Evolutionary conservation across 2,888 invertebrate species (phyloP), one percentile per base, ranked within the genome.

Genomic region (Andrena praecox): DNA sequence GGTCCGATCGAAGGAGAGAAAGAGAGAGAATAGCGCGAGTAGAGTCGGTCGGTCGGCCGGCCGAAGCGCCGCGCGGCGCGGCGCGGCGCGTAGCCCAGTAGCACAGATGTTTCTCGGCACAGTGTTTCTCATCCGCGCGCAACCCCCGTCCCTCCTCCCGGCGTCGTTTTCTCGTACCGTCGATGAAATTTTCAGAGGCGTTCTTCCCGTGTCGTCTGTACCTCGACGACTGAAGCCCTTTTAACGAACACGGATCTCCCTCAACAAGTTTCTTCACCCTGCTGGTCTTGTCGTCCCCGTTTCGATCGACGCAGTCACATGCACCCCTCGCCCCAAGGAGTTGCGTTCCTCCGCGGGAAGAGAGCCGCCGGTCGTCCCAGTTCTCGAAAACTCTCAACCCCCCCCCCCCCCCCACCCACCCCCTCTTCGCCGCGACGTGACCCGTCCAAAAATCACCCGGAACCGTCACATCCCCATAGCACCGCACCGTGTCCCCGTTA

Each of bases 11-110:
- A 27, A 74, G 50, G 31, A 20, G 62, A 20, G 70, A 42, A 16
- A 64, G 56, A 48, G 56, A 48, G 63, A 77, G 75, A 33, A 64
- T 27, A 59, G 76, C 48, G 72, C 82, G 77, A 81, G 86, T 86
- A 77, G 87, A 86, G 81, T 89, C 83, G 85, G 84, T 85, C 87
- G 86, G 83, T 87, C 85, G 85, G 85, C 77, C 85, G 86, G 85
- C 77, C 85, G 86, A 86, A 86, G 88, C 86, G 88, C 84, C 84
- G 85, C 86, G 87, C 85, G 85, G 80, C 87, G 87, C 85, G 85
- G 80, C 87, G 82, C 42, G 20, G 20, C 20, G 20, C 84, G 88
- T 89, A 92, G 92, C 92, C 92, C 92, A 92, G 90, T 92, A 92
- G 92, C 92, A 92, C 92, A 92, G 90, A 92, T 92, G 42, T 42